phyloP scores from a whole-genome alignment of 2,888 invertebrate genomes.

The Cataglyphis altisquamis region DNA sequence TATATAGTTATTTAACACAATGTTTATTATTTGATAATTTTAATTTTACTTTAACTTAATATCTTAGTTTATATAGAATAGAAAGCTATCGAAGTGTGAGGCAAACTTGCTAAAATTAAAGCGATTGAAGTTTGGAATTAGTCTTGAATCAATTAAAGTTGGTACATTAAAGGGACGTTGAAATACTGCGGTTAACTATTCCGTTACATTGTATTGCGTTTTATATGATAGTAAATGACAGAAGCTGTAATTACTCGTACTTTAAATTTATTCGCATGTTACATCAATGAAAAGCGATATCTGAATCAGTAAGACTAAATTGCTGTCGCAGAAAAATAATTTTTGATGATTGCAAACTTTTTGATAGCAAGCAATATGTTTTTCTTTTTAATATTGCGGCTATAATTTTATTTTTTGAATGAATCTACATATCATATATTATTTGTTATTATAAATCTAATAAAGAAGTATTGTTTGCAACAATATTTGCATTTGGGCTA shows the following conservation, averaged over 20 bases:
- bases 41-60: slow-evolving; percentile 24
- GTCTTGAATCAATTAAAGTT: slow-evolving; percentile 64
- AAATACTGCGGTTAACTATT: slow-evolving; percentile 51
- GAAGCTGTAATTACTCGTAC: slow-evolving; percentile 31
- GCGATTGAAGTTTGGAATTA: slow-evolving; percentile 41
- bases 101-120: slow-evolving; percentile 38
- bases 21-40: background rate
- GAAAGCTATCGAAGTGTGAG: slow-evolving; percentile 14
- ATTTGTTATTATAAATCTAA: background rate
- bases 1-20: background rate
- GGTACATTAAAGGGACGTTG: slow-evolving; percentile 27
- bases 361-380: background rate
- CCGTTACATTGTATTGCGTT: slow-evolving; percentile 36
- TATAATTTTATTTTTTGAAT: background rate
- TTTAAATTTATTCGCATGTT: background rate
- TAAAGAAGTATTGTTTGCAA: background rate
- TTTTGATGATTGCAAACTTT: background rate
- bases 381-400: background rate
- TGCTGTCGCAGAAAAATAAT: background rate
- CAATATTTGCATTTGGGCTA: background rate
- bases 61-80: background rate
- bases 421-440: background rate
- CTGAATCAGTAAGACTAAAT: background rate
- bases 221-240: slow-evolving; percentile 38
- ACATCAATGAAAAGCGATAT: slow-evolving; percentile 4